These are phyloP conservation scores for Danio jaintianensis DNA, from an alignment of 2,797 vertebrate genomes.

Conservation along the genomic window DNA sequence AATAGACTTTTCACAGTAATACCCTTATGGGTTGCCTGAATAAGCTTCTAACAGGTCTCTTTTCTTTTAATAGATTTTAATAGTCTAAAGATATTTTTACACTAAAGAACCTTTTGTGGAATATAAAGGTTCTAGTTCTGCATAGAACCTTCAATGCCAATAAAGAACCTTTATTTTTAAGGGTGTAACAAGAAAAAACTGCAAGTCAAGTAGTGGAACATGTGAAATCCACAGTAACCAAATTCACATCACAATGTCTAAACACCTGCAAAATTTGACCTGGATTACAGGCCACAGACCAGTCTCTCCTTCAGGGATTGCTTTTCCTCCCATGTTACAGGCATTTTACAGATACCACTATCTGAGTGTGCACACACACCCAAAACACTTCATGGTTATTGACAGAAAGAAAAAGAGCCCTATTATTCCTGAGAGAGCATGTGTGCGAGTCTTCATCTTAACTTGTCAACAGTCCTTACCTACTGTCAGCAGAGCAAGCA, in stretches of 20 bases:
- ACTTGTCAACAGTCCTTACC: conserved; percentile 76
- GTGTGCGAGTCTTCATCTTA: conserved; percentile 73
- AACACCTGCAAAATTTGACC: neutral
- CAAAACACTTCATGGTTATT: conserved; percentile 39
- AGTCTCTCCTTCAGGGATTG: neutral
- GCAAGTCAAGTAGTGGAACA: neutral
- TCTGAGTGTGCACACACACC: conserved; percentile 28
- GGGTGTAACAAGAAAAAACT: too few species aligned
- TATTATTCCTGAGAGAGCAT: conserved; percentile 50
- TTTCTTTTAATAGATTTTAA: too few species aligned
- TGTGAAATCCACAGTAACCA: neutral
- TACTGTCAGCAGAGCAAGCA: conserved; percentile 69
- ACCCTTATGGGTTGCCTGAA: too few species aligned
- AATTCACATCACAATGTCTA: neutral
- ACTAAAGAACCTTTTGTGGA: too few species aligned
- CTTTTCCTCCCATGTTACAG: neutral
- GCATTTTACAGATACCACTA: neutral
- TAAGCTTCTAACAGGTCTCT: too few species aligned
- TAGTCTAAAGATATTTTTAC: too few species aligned
- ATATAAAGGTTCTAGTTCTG: too few species aligned
- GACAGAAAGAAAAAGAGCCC: conserved; percentile 63
- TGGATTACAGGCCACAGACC: neutral
- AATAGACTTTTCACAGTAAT: too few species aligned
- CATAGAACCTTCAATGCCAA: too few species aligned
- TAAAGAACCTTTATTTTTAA: too few species aligned